Base-by-base conservation (phyloP, 2,888 invertebrate species). In the Melanostoma mellinum region DNA sequence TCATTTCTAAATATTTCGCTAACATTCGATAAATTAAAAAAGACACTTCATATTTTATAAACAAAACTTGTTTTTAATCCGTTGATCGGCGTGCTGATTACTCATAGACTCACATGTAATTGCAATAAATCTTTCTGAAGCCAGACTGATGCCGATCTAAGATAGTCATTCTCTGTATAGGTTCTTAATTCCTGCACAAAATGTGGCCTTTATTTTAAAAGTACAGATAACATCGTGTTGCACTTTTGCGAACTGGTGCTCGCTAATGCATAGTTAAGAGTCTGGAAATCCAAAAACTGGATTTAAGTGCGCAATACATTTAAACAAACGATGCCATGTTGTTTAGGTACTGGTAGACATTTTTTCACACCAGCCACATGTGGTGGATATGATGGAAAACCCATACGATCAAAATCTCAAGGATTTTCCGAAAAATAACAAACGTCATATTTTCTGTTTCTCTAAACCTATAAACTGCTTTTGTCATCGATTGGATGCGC, bases 221-320 rank as follows among this genome's bases (percentile, higher is more conserved):
- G 53, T 55, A 56, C 48, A 56, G 50, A 56, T 32, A 63, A 38
- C 53, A 68, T 50, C 50, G 36, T 58, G 52, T 32, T 33, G 30
- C 65, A 52, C 30, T 46, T 6, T 40, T 52, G 55, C 69, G n/a
- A 30, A 50, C 60, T 38, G 30, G 40, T 10, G 20, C 42, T 68
- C 44, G 52, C 58, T 53, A 42, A 8, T 63, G 63, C 60, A 79
- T 61, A 79, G 61, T 74, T 79, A 67, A 68, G 10, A 53, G 55
- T 30, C 60, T 79, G 67, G 67, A 75, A 75, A 69, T 48, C 40
- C n/a, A 36, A 80, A 63, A 80, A 81, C 80, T 81, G 80, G 76
- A 81, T 80, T 80, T 75, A 46, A 71, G 58, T 80, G 63, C 61
- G 69, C 69, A 69, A 76, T 38, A 76, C 32, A 52, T 48, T 55